These are phyloP conservation scores for Neotragus moschatus DNA, from an alignment of 2,113 vertebrate species.

Conservation along the genomic window DNA sequence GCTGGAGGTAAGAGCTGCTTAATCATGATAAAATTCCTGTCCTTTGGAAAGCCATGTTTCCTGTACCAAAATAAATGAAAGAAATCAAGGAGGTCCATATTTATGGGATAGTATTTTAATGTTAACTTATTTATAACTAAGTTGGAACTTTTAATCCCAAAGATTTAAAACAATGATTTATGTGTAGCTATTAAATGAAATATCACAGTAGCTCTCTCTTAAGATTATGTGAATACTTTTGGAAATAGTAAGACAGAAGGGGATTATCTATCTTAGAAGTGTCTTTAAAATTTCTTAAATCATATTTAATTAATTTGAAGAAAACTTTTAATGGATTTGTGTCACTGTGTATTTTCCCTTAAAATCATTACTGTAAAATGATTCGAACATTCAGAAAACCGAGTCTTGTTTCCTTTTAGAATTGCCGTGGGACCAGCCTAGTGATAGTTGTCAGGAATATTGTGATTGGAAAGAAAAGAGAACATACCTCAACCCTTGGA, in stretches of 20 bases:
- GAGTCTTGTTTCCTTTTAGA: constrained; percentile 79
- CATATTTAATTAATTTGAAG: background rate
- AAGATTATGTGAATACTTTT: background rate
- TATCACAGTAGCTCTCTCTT: background rate
- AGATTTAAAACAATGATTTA: background rate
- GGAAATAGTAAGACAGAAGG: background rate
- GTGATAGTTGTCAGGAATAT: constrained; percentile 94
- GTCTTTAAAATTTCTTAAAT: background rate
- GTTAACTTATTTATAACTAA: background rate
- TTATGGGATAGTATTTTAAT: background rate
- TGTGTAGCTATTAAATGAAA: background rate
- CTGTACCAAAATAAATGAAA: background rate
- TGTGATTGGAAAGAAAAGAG: constrained; percentile 95
- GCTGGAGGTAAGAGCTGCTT: constrained; percentile 88
- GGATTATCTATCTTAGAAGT: background rate
- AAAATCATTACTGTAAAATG: background rate
- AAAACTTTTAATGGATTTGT: background rate
- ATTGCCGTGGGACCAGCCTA: constrained; percentile 97
- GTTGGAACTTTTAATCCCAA: background rate
- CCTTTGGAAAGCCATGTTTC: background rate
- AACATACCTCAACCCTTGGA: constrained; percentile 94
- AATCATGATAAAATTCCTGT: background rate
- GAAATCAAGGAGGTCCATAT: background rate
- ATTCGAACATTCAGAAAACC: background rate
- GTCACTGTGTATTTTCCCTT: background rate